phyloP scores from a whole-genome alignment of 2,113 vertebrate species.

The Entomyzon cyanotis region DNA sequence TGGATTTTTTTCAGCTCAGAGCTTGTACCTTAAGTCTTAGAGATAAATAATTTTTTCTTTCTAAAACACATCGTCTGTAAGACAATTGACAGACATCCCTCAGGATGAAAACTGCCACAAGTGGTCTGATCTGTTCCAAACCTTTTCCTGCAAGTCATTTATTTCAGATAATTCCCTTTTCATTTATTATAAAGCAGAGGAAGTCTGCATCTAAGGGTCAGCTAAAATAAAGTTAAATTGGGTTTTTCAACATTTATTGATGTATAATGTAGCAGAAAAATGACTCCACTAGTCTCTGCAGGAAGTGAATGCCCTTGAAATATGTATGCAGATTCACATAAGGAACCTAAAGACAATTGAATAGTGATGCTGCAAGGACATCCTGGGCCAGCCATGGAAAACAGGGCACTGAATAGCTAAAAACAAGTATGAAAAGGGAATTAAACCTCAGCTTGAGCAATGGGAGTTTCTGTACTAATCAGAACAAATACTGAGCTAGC shows the following conservation, averaged over 20 bases:
- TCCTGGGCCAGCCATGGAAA: neutral
- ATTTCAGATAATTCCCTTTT: slow-evolving; percentile 22
- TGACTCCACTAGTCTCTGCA: neutral
- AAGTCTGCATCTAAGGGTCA: slow-evolving; percentile 1
- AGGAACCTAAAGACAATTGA: neutral
- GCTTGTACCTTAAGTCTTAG: neutral
- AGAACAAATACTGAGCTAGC: neutral
- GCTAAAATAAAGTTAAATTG: slow-evolving; percentile 10
- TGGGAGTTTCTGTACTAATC: neutral
- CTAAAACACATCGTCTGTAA: neutral
- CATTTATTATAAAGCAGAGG: neutral
- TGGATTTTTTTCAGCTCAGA: neutral
- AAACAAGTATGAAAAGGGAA: neutral
- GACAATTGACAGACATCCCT: neutral
- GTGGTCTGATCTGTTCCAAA: neutral
- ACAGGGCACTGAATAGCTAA: neutral
- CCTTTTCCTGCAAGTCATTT: slow-evolving; percentile 27
- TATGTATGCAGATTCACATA: neutral
- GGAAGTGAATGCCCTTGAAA: neutral
- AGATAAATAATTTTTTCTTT: neutral
- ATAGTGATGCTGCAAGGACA: neutral
- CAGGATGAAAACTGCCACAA: slow-evolving; percentile 5
- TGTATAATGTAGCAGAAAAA: neutral
- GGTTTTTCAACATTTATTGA: neutral
- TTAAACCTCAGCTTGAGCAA: neutral